Percentiles rank a stretch among this genome's conserved stretches.
These are phyloP conservation scores for Pentamera pediparva DNA, from an alignment of 53 echinoderm and acorn worm species.

Conservation along the genomic window DNA sequence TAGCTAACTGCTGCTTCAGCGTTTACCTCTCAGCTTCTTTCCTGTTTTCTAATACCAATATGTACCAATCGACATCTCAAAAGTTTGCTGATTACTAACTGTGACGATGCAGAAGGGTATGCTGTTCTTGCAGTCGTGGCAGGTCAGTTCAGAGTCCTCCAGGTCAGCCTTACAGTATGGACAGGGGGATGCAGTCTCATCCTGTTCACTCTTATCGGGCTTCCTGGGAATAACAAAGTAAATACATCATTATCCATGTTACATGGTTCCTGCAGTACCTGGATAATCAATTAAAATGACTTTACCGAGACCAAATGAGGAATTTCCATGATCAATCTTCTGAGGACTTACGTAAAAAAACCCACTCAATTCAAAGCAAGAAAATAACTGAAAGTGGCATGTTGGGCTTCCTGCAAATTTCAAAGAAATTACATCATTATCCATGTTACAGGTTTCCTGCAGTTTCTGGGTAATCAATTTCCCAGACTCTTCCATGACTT, in stretches of 20 bases:
- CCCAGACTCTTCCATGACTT: too few species aligned
- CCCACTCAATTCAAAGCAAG: too few species aligned
- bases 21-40: neutral
- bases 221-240: conserved; percentile 42
- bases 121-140: conserved; percentile 94
- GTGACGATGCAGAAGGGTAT: conserved; percentile 88
- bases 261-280: neutral
- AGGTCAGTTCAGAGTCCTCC: conserved; percentile 75
- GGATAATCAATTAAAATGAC: too few species aligned
- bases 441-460: neutral
- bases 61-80: neutral
- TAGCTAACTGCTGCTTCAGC: too few species aligned
- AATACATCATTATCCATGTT: neutral
- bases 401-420: conserved; percentile 70
- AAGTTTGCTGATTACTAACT: conserved; percentile 36
- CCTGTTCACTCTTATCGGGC: conserved; percentile 95
- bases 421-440: neutral
- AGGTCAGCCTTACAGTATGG: conserved; percentile 84
- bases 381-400: too few species aligned
- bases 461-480: too few species aligned
- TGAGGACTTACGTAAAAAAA: too few species aligned
- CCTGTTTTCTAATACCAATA: neutral
- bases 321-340: too few species aligned
- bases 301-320: too few species aligned
- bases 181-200: conserved; percentile 74